Base-by-base conservation (phyloP, 1,140 invertebrate species). In the Halyomorpha halys region DNA sequence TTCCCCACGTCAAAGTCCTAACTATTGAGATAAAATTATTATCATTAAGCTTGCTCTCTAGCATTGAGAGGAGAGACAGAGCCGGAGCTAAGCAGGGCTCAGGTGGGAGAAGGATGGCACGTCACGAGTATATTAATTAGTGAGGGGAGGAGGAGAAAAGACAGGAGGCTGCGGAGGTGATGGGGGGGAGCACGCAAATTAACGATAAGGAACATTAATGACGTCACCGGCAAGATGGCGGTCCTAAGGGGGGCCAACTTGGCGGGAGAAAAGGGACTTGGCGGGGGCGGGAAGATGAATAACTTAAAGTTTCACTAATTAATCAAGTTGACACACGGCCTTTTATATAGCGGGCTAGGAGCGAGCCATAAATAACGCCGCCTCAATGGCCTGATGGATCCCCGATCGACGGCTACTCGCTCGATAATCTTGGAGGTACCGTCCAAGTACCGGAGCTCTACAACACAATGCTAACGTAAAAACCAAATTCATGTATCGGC, bases 271-370 rank as follows among this genome's bases (percentile, higher is more conserved):
- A 59, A 23, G 16, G 59, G 59, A 39, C 25, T 25, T 34, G 25
- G 27, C n/a, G 59, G 59, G 13, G 59, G 25, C 14, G 59, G 59
- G 27, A 60, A 60, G 59, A 60, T 60, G 59, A 60, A 60, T 60
- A 60, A 60, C 59, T 60, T 60, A 44, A 60, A 60, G 59, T 60
- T 60, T 60, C 59, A 60, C 59, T 60, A 60, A 60, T 60, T 60
- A 60, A 60, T 60, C 59, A 60, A 60, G 30, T 60, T 60, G 59
- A 60, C 59, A 60, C 59, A 56, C 53, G 53, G 59, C 25, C n/a
- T 16, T 25, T 60, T 60, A 21, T 60, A 60, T 60, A 60, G n/a
- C 15, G 59, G 59, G 59, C 30, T 39, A 11, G 34, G 34, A 39
- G 34, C 34, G 34, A 39, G 34, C 34, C 34, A 39, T 39, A 39